Evolutionary conservation across 2,888 invertebrate species (phyloP), one percentile per base, ranked within the genome.

Genomic region (Buathra laborator): DNA sequence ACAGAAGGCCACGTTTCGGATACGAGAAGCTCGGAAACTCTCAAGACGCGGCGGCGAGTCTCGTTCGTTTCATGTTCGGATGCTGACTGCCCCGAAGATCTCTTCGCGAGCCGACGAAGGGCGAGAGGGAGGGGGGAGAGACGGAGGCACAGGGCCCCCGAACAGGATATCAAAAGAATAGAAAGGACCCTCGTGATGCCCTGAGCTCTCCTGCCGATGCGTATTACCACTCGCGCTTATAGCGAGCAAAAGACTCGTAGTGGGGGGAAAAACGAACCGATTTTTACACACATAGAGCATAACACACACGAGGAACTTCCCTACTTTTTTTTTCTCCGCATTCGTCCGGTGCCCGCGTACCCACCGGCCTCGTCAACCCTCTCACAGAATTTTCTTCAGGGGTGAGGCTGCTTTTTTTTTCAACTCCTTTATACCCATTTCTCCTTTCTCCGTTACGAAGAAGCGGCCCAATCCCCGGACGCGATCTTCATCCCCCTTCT

Each of bases 161-260:
- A 83, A 89, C 92, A 91, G 92, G 92, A 93, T 92, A 93, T 93
- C 92, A 92, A 90, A 92, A 92, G 93, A 93, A 93, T 93, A 91
- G 93, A 93, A 93, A 92, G 92, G 92, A 90, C 92, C 92, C 89
- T 84, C 81, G 71, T 70, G 74, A 81, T 81, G 85, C 86, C 76
- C 67, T 29, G 79, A 83, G 72, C 67, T 72, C 48, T 51, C 19
- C 29, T 32, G 74, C 71, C 59, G 56, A 19, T 56, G 56, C 56
- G 56, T 24, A 37, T 37, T 37, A 12, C 10, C 24, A 19, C 56
- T 56, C 56, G 56, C 56, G 53, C 68, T 59, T 62, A 29, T 29
- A 51, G 80, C 19, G 46, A 68, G 59, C 48, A 5, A 64, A 24
- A n/a, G 56, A 24, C 12, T n/a, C n/a, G 67, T 4, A 19, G 29